Base-by-base conservation (phyloP, 2,797 vertebrate genomes). In the Cottoperca gobio region DNA sequence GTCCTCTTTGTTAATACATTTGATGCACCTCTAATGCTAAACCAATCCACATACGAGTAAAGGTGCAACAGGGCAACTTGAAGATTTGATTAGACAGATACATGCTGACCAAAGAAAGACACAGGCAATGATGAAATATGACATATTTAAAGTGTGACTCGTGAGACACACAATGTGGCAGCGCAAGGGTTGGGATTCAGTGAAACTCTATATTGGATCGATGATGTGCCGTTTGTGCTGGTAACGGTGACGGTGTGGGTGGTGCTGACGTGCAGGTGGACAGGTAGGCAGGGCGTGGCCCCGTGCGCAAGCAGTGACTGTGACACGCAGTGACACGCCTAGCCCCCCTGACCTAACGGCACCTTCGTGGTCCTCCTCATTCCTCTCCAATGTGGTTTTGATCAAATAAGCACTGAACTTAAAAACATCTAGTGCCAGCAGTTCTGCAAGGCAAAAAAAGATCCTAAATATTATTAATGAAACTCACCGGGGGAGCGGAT, bases 251-350 rank as follows among this genome's bases (percentile, higher is more conserved):
- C 0, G 48, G 31, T 71, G 71, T 54, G 31, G 86, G 58, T n/a
- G 63, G 73, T 60, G 64, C 70, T 66, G 87, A 73, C 39, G 92
- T 90, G 86, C 82, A 88, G 88, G 86, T 87, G 84, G 88, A 92
- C 92, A 93, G 92, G 92, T 91, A 92, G 92, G 92, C 93, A 93
- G 91, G 92, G 93, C 92, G 93, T 94, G 92, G 92, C 92, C 92
- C 92, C 92, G 92, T 94, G 94, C 91, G 92, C 92, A 94, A 92
- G 92, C 89, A 88, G 87, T 86, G 91, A 94, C 93, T 93, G 93
- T 94, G 93, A 94, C 93, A 94, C 93, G 93, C 94, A 95, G 93
- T 94, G 93, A 94, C 92, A 93, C 92, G 92, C 92, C 93, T 94
- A 94, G 91, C 93, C 93, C 91, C 87, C 93, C 93, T 91, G 93